Conservation (phyloP, 1,140 invertebrate species). For the Diuraphis noxia region DNA sequence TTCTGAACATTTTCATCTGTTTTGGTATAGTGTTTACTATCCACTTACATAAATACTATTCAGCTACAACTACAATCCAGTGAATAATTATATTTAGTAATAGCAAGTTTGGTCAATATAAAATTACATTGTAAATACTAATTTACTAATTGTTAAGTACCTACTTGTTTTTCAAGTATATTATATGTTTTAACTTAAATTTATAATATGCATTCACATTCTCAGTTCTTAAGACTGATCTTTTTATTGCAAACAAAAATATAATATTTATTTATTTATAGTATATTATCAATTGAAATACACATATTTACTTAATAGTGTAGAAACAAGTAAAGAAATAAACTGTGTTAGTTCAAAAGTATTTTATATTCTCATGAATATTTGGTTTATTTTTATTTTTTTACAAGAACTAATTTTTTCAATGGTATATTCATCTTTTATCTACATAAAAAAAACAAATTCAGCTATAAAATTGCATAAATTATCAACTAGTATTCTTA, state of each 20-base stretch:
- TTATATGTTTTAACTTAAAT: background rate
- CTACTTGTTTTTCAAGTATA: slow-evolving; percentile 7
- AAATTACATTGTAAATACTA: background rate
- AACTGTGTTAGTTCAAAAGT: background rate
- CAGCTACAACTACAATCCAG: background rate
- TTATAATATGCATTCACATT: background rate
- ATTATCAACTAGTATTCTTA: background rate
- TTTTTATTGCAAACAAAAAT: slow-evolving; percentile 3
- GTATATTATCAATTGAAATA: background rate
- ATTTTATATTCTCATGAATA: background rate
- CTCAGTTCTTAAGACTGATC: slow-evolving; percentile 45
- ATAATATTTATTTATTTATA: background rate
- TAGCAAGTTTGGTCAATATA: background rate
- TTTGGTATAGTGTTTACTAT: background rate
- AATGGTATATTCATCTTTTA: background rate
- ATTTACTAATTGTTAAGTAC: background rate
- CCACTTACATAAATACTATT: background rate
- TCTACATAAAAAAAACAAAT: background rate
- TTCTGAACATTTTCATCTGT: background rate
- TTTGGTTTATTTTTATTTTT: background rate
- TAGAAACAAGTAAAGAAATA: background rate
- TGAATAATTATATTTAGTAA: background rate
- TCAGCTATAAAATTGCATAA: background rate
- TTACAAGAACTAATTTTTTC: too few relatives aligned
- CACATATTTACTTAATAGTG: background rate